Evolutionary conservation across 2,113 vertebrate species (phyloP), one percentile per base, ranked within the genome.

Genomic region (Plestiodon gilberti): DNA sequence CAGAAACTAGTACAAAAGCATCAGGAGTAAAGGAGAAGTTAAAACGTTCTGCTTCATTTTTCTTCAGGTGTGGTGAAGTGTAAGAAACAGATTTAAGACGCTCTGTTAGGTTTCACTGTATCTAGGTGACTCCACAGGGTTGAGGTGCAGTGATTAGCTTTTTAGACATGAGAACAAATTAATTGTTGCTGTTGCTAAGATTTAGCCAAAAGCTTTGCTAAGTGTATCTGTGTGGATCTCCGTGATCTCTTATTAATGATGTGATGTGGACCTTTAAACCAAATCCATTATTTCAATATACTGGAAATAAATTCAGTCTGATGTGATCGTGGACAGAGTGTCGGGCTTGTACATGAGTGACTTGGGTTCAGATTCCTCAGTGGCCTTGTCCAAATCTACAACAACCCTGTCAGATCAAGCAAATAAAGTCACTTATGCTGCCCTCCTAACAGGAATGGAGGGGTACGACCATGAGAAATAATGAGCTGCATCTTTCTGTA

Each of bases 151-250:
- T 83, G 67, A 87, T 78, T 82, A 82, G 30, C 6, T 81, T 40
- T 89, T 93, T 40, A 88, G 81, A 87, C 70, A 40, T 59, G 59
- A 55, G 88, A 92, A 82, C 23, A 91, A 88, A 91, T 88, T 82
- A 87, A 81, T 70, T 78, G 87, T 79, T 64, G 62, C 4, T 78
- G 81, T 86, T 92, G 88, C 86, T 94, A 89, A 75, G 85, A 89
- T 85, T 93, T 84, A 81, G 70, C n/a, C 82, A 70, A 88, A 17
- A 81, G 43, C 69, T 78, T 65, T 40, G 62, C 83, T 83, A n/a
- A 43, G 48, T 89, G n/a, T 43, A 82, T 70, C 84, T 11, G 59
- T 38, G 89, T 86, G 84, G 81, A 48, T 81, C 76, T 92, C 23
- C 15, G 5, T 8, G 78, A 22, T 84, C 65, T 91, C 10, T 74